Evolutionary conservation across 2,797 vertebrate species (phyloP).

Genomic region (Pelobates cultripes): DNA sequence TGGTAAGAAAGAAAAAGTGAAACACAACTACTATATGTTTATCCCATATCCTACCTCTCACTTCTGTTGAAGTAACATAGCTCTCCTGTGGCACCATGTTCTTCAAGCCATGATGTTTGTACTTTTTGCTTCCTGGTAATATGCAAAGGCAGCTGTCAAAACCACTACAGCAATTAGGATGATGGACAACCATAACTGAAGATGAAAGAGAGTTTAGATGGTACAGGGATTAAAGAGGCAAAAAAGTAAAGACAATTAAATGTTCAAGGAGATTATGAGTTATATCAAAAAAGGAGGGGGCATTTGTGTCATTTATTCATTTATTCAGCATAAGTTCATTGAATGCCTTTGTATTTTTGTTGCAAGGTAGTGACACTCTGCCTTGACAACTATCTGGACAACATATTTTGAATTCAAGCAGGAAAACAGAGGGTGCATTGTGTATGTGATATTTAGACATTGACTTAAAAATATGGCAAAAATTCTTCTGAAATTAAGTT

Average conservation of each 20-base stretch:
- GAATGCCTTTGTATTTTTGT: too few relatives aligned
- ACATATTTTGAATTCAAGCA: too few relatives aligned
- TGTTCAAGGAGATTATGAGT: too few relatives aligned
- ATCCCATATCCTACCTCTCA: neutral
- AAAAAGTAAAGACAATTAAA: neutral
- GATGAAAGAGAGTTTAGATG: neutral
- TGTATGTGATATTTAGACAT: too few relatives aligned
- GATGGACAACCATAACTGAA: constrained; percentile 74
- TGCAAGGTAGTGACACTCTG: too few relatives aligned
- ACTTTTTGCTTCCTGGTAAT: constrained; percentile 82
- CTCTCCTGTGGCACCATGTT: constrained; percentile 81
- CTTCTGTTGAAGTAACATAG: neutral
- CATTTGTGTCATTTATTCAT: too few relatives aligned
- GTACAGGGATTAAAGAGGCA: neutral
- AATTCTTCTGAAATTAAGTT: too few relatives aligned
- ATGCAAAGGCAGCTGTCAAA: constrained; percentile 76
- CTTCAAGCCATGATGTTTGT: constrained; percentile 81
- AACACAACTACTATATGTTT: neutral
- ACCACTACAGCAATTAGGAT: constrained; percentile 76
- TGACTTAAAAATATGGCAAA: too few relatives aligned
- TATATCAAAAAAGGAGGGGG: too few relatives aligned
- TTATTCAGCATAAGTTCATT: too few relatives aligned
- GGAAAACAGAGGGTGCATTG: too few relatives aligned
- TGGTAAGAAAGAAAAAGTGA: neutral
- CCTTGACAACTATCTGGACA: too few relatives aligned